Evolutionary conservation across 2,888 invertebrate genomes (phyloP).

Genomic region (Meloe dianella): DNA sequence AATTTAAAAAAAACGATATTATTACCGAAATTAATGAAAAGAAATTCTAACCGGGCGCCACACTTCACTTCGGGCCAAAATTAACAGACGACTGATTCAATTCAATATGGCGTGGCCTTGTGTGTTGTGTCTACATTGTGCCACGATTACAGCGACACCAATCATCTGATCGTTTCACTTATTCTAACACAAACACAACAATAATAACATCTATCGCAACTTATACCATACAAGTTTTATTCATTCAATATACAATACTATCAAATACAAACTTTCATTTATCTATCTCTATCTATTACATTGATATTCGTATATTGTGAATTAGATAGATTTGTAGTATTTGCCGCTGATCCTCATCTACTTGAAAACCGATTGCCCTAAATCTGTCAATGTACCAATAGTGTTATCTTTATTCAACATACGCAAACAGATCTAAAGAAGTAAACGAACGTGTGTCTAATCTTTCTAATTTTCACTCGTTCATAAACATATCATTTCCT

Average conservation of each 20-base stretch:
- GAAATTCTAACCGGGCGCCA: slow-evolving; percentile 43
- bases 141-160: slow-evolving; percentile 42
- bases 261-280: slow-evolving; percentile 35
- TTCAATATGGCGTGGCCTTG: slow-evolving; percentile 67
- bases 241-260: slow-evolving; percentile 46
- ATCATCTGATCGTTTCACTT: slow-evolving; percentile 25
- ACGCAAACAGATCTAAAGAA: slow-evolving; percentile 16
- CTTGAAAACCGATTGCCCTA: slow-evolving; percentile 6
- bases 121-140: slow-evolving; percentile 56
- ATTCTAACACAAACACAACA: slow-evolving; percentile 24
- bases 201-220: slow-evolving; percentile 34
- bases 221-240: slow-evolving; percentile 43
- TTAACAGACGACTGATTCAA: slow-evolving; percentile 66
- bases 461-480: slow-evolving; percentile 29
- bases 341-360: not conserved
- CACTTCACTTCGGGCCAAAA: slow-evolving; percentile 62
- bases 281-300: slow-evolving; percentile 39
- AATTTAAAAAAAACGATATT: no score
- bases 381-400: not conserved
- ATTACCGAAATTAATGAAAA: slow-evolving; percentile 34
- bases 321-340: slow-evolving; percentile 2
- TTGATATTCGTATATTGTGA: slow-evolving; percentile 37
- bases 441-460: slow-evolving; percentile 15
- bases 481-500: slow-evolving; percentile 37
- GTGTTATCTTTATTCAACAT: slow-evolving; percentile 31